phyloP scores from a whole-genome alignment of 2,888 invertebrate genomes.

The Hylaea fasciaria region DNA sequence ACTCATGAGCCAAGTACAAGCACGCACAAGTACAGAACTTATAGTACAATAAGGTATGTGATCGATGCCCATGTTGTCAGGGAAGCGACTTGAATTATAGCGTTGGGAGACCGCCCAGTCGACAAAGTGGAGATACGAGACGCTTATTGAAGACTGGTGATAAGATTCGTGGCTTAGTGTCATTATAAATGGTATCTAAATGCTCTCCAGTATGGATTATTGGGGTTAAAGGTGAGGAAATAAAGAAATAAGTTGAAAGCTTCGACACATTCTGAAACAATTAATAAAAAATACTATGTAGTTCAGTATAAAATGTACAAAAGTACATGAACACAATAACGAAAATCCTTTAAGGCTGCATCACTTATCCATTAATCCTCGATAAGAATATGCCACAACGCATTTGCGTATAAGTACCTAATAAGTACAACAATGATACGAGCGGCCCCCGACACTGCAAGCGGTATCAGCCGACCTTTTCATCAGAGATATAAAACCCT shows the following conservation, averaged over 20 bases:
- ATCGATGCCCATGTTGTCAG: slow-evolving; percentile 8
- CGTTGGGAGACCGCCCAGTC: background rate
- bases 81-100: slow-evolving; percentile 2
- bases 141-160: too few species aligned
- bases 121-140: too few species aligned
- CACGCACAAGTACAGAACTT: too few species aligned
- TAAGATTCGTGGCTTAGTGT: too few species aligned
- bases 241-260: too few species aligned
- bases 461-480: slow-evolving; percentile 24
- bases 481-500: slow-evolving; percentile 19
- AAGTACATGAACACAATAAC: background rate
- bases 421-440: slow-evolving; percentile 8
- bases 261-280: too few species aligned
- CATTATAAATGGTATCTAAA: too few species aligned
- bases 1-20: slow-evolving; percentile 2
- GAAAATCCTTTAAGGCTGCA: slow-evolving; percentile 10
- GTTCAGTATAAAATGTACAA: background rate
- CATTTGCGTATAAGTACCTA: slow-evolving; percentile 17
- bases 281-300: background rate
- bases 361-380: slow-evolving; percentile 15
- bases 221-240: too few species aligned
- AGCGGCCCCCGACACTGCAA: slow-evolving; percentile 16
- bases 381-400: slow-evolving; percentile 12
- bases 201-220: too few species aligned
- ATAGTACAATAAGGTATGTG: background rate